Conservation (phyloP, 2,797 vertebrate genomes). For the Margarornis squamiger region DNA sequence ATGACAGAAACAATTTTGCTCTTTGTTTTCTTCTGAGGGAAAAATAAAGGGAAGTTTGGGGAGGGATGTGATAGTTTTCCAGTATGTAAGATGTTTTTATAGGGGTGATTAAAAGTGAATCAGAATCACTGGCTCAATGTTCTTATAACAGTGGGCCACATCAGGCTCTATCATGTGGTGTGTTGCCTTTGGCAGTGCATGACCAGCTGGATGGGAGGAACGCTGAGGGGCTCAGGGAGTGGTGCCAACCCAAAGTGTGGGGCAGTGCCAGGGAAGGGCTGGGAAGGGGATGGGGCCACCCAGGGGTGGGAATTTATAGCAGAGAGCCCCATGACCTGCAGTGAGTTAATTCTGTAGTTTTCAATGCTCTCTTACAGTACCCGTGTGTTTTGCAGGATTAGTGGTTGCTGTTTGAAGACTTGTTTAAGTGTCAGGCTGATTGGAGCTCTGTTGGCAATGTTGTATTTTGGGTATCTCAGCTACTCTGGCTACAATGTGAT, state of each 20-base stretch:
- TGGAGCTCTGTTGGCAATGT: background rate
- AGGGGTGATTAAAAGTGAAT: background rate
- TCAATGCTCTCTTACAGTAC: background rate
- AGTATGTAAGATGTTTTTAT: background rate
- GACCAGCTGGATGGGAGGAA: background rate
- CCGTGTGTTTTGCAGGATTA: background rate
- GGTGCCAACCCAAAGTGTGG: background rate
- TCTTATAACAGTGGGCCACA: background rate
- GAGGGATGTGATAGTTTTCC: background rate
- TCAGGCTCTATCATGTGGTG: background rate
- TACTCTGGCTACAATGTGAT: background rate
- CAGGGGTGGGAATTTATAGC: background rate
- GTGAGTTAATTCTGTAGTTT: background rate
- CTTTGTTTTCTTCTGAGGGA: background rate
- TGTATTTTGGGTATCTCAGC: background rate
- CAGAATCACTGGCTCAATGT: background rate
- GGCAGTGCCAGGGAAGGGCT: background rate
- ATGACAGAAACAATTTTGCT: background rate
- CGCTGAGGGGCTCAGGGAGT: background rate
- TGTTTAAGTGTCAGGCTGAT: background rate
- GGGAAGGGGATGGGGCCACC: slow-evolving; percentile 26
- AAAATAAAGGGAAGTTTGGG: background rate
- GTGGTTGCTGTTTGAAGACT: background rate
- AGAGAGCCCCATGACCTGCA: background rate
- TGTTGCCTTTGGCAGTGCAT: slow-evolving; percentile 35